Conservation (phyloP, 2,888 invertebrate species). For the Melipona beecheii region DNA sequence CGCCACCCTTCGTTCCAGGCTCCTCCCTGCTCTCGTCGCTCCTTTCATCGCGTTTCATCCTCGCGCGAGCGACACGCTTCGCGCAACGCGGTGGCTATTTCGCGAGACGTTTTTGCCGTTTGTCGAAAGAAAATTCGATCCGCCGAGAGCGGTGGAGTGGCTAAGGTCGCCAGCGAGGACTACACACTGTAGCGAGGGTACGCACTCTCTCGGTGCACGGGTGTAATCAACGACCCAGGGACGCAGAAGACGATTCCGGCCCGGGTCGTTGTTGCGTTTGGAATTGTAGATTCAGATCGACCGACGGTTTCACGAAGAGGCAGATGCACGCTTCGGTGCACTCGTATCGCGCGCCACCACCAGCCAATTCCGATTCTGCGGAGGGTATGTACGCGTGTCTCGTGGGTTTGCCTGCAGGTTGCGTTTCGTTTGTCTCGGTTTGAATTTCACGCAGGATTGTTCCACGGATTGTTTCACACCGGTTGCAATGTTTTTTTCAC, state of each 20-base stretch:
- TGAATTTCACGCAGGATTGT: no score
- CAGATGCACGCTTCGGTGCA: neutral
- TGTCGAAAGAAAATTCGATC: neutral
- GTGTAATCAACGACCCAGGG: constrained; percentile 69
- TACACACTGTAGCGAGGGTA: constrained; percentile 24
- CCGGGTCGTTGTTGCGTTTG: constrained; percentile 64
- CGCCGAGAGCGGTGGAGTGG: neutral
- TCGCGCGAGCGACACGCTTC: neutral
- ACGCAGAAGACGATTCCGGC: constrained; percentile 12
- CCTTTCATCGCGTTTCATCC: neutral
- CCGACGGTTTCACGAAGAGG: constrained; percentile 19
- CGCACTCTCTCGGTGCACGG: constrained; percentile 49
- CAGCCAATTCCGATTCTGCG: no score
- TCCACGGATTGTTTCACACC: no score
- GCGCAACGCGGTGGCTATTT: neutral
- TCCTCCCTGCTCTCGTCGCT: constrained; percentile 2
- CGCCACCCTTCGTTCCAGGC: neutral
- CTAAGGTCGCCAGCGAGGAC: constrained; percentile 26
- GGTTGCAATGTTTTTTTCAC: no score
- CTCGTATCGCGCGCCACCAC: neutral
- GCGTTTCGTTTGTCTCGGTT: no score
- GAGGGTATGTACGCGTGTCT: no score
- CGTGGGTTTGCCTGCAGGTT: no score
- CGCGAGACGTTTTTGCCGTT: neutral
- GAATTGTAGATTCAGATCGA: constrained; percentile 59